These are phyloP conservation scores for Salticus scenicus DNA, from an alignment of 2,888 invertebrate species.

Conservation along the genomic window DNA sequence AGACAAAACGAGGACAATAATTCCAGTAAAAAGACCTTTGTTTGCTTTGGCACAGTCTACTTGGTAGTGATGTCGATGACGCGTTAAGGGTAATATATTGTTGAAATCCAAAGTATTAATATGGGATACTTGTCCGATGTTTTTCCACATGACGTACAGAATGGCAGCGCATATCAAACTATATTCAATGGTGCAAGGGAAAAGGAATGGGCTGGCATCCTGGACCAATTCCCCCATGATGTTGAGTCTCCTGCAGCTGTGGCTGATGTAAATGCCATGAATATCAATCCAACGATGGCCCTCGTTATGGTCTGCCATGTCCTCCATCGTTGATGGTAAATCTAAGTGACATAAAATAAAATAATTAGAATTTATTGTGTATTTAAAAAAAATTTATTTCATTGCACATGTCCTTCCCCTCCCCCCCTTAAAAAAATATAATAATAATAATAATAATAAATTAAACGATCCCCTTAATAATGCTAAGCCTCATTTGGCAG, in stretches of 20 bases:
- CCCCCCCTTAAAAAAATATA: too few relatives aligned
- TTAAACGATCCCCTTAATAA: too few relatives aligned
- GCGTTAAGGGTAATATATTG: conserved; percentile 28
- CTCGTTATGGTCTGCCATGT: too few relatives aligned
- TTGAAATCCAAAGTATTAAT: conserved; percentile 36
- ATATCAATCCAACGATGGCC: conserved; percentile 70
- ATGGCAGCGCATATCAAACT: conserved; percentile 95
- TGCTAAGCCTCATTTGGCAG: too few relatives aligned
- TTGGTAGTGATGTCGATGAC: conserved; percentile 69
- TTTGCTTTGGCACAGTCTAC: conserved; percentile 96
- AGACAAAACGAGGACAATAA: conserved; percentile 88
- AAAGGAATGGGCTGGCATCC: conserved; percentile 94
- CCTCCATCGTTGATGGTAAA: too few relatives aligned
- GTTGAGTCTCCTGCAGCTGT: conserved; percentile 85
- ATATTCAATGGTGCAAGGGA: conserved; percentile 96
- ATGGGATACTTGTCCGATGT: conserved; percentile 78
- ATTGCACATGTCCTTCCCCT: too few relatives aligned
- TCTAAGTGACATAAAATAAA: too few relatives aligned
- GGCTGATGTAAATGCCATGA: conserved; percentile 71
- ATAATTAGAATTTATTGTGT: too few relatives aligned
- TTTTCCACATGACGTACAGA: conserved; percentile 97
- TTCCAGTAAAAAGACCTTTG: conserved; percentile 93
- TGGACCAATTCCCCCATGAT: conserved; percentile 92
- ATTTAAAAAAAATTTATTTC: too few relatives aligned
- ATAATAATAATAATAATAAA: too few relatives aligned